Evolutionary conservation across 2,113 vertebrate species (phyloP).

Genomic region (Ammodytes dubius): DNA sequence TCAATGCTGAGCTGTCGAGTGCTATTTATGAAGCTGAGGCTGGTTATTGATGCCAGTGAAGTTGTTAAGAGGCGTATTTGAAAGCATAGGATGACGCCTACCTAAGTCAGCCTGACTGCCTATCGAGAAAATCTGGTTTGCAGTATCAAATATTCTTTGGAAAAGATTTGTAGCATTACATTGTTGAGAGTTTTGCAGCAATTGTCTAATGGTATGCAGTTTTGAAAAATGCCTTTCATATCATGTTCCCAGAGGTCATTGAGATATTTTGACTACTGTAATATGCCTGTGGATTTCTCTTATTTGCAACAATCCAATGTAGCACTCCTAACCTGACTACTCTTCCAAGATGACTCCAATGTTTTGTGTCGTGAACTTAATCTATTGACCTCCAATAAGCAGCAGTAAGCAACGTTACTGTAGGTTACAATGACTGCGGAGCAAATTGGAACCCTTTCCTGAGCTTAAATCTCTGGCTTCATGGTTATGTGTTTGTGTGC

Average conservation of each 20-base stretch:
- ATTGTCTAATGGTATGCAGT: constrained; percentile 74
- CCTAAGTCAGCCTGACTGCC: constrained; percentile 24
- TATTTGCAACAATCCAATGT: constrained; percentile 76
- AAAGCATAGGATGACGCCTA: constrained; percentile 17
- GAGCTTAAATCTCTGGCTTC: constrained; percentile 76
- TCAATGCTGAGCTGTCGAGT: constrained; percentile 21
- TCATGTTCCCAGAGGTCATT: constrained; percentile 55
- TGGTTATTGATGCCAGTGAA: constrained; percentile 31
- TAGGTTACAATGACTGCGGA: constrained; percentile 41
- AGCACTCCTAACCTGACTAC: constrained; percentile 71
- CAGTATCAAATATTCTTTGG: constrained; percentile 56
- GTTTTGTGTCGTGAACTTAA: constrained; percentile 53
- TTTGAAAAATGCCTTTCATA: constrained; percentile 73
- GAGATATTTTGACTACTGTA: constrained; percentile 58
- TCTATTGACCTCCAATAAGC: constrained; percentile 65
- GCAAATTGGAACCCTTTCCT: constrained; percentile 45
- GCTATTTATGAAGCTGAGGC: constrained; percentile 40
- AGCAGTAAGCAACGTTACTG: constrained; percentile 50
- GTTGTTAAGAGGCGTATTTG: constrained; percentile 35
- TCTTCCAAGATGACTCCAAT: constrained; percentile 62
- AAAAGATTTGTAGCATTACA: constrained; percentile 80
- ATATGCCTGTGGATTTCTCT: constrained; percentile 73
- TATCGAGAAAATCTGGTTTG: constrained; percentile 38
- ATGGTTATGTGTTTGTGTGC: constrained; percentile 69
- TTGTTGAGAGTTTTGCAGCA: constrained; percentile 68